Percentiles rank a stretch among this genome's conserved stretches.
phyloP scores from a whole-genome alignment of 2,888 invertebrate genomes.

The Hedya salicella region DNA sequence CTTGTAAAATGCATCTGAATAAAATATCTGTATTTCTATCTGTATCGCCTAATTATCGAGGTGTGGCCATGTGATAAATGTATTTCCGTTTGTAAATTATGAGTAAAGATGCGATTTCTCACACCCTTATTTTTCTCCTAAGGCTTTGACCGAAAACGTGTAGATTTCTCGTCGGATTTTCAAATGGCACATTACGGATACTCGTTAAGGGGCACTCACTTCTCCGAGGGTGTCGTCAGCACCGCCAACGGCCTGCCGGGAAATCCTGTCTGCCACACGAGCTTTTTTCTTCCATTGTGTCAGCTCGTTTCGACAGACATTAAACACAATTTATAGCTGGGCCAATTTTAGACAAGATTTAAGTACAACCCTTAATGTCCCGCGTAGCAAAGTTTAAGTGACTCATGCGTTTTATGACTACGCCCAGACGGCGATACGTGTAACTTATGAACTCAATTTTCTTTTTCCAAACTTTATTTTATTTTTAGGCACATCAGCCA shows the following conservation, averaged over 20 bases:
- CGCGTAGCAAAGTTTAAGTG: slow-evolving; percentile 53
- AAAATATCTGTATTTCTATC: no score
- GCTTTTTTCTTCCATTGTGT: slow-evolving; percentile 58
- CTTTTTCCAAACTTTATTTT: slow-evolving; percentile 21
- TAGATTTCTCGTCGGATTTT: not conserved
- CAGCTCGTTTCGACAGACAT: slow-evolving; percentile 65
- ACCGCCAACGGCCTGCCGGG: slow-evolving; percentile 34
- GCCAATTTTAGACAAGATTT: slow-evolving; percentile 70
- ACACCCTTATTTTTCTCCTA: no score
- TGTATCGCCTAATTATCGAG: no score
- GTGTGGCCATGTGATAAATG: no score
- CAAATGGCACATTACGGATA: slow-evolving; percentile 42
- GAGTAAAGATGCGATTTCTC: no score
- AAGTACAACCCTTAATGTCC: slow-evolving; percentile 64
- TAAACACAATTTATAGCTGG: slow-evolving; percentile 65
- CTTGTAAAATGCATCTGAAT: no score
- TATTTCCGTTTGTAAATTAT: no score
- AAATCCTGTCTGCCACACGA: slow-evolving; percentile 44
- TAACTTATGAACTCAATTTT: slow-evolving; percentile 25
- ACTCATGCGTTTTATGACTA: slow-evolving; percentile 54
- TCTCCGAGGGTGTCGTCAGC: slow-evolving; percentile 3
- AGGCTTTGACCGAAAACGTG: not conserved
- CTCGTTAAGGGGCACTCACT: slow-evolving; percentile 47
- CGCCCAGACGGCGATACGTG: slow-evolving; percentile 34
- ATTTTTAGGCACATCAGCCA: not conserved